Evolutionary conservation across 2,113 vertebrate species (phyloP).

Genomic region (Ascaphus truei): DNA sequence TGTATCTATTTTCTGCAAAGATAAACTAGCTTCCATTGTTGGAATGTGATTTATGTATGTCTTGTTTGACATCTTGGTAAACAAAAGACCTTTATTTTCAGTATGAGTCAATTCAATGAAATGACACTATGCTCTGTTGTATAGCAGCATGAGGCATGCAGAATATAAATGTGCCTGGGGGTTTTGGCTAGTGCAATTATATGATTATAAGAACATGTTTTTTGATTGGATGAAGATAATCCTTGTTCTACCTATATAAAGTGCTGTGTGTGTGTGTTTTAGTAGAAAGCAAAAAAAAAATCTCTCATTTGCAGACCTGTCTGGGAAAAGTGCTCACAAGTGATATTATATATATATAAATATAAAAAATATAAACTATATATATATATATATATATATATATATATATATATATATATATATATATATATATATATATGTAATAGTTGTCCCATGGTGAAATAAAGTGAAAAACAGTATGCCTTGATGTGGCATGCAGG

Average conservation of each 20-base stretch:
- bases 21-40: conserved; percentile 5
- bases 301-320: too few relatives aligned
- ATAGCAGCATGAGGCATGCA: not conserved
- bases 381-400: not conserved
- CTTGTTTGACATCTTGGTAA: conserved; percentile 16
- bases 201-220: conserved; percentile 5
- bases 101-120: conserved; percentile 3
- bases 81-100: conserved; percentile 19
- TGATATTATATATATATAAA: too few relatives aligned
- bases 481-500: too few relatives aligned
- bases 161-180: conserved; percentile 5
- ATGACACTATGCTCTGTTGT: conserved; percentile 15
- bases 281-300: too few relatives aligned
- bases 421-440: not conserved
- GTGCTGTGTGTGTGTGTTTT: not conserved
- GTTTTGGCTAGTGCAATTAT: conserved; percentile 1
- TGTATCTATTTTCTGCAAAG: not conserved
- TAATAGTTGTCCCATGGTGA: too few relatives aligned
- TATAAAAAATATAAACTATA: not conserved
- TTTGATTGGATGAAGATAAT: not conserved
- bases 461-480: too few relatives aligned
- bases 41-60: conserved; percentile 15
- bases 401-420: not conserved
- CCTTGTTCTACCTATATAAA: not conserved
- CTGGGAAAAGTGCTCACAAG: too few relatives aligned